Evolutionary conservation across 2,113 vertebrate genomes (phyloP).

Genomic region (Phrynosoma blainvillii): DNA sequence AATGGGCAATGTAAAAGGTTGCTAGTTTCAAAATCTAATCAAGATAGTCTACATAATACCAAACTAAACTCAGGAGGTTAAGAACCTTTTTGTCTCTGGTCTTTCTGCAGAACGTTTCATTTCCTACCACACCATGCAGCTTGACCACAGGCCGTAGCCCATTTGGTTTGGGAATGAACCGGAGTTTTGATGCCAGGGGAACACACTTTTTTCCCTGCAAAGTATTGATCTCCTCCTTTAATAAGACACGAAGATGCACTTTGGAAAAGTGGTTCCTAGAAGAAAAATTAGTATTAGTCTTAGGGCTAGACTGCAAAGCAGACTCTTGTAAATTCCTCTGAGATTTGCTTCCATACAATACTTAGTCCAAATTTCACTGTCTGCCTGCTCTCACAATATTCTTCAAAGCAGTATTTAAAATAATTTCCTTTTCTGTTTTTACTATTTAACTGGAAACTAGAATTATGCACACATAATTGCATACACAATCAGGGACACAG

Average conservation of each 20-base stretch:
- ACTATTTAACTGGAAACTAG: neutral
- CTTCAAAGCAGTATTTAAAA: neutral
- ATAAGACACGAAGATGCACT: constrained; percentile 80
- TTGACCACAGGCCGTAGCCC: constrained; percentile 90
- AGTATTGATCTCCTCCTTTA: constrained; percentile 69
- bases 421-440: neutral
- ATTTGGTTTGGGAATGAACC: constrained; percentile 89
- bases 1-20: neutral
- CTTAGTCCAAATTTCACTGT: neutral
- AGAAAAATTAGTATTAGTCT: constrained; percentile 35
- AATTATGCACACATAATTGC: too few relatives aligned
- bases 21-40: neutral
- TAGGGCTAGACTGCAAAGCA: neutral
- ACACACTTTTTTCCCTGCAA: constrained; percentile 56
- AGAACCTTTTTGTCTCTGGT: constrained; percentile 64
- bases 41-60: neutral
- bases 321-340: neutral
- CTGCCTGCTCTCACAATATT: neutral
- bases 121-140: constrained; percentile 59
- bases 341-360: neutral
- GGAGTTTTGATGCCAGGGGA: constrained; percentile 78
- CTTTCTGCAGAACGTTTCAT: constrained; percentile 54
- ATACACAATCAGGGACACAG: neutral
- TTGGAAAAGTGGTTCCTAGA: constrained; percentile 83
- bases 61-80: neutral